Evolutionary conservation across 2,888 invertebrate species (phyloP).

Genomic region (Meghimatium bilineatum): DNA sequence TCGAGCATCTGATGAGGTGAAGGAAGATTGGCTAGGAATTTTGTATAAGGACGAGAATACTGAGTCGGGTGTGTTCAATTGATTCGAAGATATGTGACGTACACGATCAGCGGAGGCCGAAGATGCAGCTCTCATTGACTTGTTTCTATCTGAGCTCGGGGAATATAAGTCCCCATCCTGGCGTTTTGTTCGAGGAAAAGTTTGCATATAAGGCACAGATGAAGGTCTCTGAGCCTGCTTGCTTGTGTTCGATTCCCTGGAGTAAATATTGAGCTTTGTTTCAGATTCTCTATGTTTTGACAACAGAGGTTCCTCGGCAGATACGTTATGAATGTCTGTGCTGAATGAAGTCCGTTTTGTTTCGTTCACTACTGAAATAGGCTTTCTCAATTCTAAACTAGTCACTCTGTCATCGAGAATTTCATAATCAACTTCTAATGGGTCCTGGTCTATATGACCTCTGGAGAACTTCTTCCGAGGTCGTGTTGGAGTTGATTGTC

Average conservation of each 20-base stretch:
- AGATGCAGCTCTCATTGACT: slow-evolving; percentile 2
- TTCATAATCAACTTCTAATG: slow-evolving; percentile 44
- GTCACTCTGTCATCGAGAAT: slow-evolving; percentile 42
- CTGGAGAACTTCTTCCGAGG: slow-evolving; percentile 45
- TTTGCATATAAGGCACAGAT: slow-evolving; percentile 39
- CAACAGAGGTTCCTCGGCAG: slow-evolving; percentile 33
- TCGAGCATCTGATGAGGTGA: slow-evolving; percentile 50
- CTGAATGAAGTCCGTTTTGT: background rate
- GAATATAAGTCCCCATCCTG: background rate
- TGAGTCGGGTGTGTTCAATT: slow-evolving; percentile 18
- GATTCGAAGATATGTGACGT: slow-evolving; percentile 23
- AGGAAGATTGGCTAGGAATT: slow-evolving; percentile 49
- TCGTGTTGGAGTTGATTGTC: slow-evolving; percentile 36
- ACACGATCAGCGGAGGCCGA: slow-evolving; percentile 33
- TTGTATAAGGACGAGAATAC: slow-evolving; percentile 39
- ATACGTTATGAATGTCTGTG: background rate
- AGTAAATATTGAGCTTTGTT: slow-evolving; percentile 1
- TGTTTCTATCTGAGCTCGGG: background rate
- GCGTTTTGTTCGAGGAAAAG: slow-evolving; percentile 36
- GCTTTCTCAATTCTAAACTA: slow-evolving; percentile 17
- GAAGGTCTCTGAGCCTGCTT: slow-evolving; percentile 12
- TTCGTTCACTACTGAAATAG: slow-evolving; percentile 9
- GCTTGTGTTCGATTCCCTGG: slow-evolving; percentile 7
- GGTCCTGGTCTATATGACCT: slow-evolving; percentile 50
- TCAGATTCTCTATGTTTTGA: slow-evolving; percentile 18